Evolutionary conservation across 2,113 vertebrate species (phyloP).

Genomic region (mouse (Mus musculus)): DNA sequence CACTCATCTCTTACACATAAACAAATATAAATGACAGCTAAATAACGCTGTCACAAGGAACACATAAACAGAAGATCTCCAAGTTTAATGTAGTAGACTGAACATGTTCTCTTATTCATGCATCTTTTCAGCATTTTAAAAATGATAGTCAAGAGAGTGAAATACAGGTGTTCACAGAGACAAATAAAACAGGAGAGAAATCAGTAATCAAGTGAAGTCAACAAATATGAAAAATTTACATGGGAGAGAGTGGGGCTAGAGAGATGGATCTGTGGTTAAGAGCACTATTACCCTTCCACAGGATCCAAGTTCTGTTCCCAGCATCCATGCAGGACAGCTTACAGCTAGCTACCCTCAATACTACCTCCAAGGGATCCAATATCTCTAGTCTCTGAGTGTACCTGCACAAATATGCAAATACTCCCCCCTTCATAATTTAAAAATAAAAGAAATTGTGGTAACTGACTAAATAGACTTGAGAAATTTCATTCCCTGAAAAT

Average conservation of each 20-base stretch:
- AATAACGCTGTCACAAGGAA: constrained; percentile 9
- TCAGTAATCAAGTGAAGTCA: neutral
- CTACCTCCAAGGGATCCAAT: neutral
- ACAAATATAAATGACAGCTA: neutral
- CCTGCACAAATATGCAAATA: neutral
- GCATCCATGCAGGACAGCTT: neutral
- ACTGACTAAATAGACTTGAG: neutral
- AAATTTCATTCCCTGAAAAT: neutral
- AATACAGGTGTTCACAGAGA: neutral
- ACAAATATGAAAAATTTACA: neutral
- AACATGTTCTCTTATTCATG: neutral
- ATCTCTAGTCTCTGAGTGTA: neutral
- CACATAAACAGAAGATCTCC: neutral
- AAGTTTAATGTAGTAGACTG: neutral
- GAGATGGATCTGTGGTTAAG: neutral
- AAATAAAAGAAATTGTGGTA: neutral
- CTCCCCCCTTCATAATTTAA: neutral
- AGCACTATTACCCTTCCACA: neutral
- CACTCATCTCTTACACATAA: neutral
- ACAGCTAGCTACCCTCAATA: neutral
- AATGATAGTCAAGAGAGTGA: neutral
- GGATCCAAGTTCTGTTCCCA: neutral
- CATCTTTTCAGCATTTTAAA: constrained; percentile 43
- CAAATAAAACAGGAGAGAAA: neutral
- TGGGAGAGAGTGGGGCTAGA: neutral